These are phyloP conservation scores for Muschampia plurimacula DNA, from an alignment of 2,888 invertebrate genomes.

Conservation along the genomic window DNA sequence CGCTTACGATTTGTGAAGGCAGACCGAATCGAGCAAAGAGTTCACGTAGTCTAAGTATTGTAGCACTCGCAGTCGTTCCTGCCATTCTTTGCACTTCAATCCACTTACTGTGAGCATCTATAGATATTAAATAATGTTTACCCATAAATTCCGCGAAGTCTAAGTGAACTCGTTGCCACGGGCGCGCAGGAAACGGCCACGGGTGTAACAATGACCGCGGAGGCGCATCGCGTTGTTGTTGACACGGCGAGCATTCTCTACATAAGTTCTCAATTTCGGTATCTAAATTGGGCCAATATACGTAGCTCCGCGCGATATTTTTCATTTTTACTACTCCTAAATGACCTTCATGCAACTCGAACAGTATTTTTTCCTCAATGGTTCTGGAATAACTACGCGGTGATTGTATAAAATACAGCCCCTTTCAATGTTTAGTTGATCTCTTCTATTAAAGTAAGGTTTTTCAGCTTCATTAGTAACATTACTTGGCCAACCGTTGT, in stretches of 20 bases:
- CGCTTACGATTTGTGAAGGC: constrained; percentile 47
- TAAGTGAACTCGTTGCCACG: constrained; percentile 45
- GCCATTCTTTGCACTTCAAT: constrained; percentile 45
- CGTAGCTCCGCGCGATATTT: constrained; percentile 43
- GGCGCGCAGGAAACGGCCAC: constrained; percentile 44
- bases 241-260: constrained; percentile 45
- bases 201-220: constrained; percentile 43
- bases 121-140: constrained; percentile 45
- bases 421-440: constrained; percentile 8
- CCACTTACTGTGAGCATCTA: constrained; percentile 49
- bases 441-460: constrained; percentile 13
- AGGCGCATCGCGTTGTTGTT: constrained; percentile 44
- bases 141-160: constrained; percentile 44
- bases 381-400: constrained; percentile 21
- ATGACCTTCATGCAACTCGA: constrained; percentile 39
- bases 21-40: constrained; percentile 48
- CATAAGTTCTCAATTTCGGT: constrained; percentile 43
- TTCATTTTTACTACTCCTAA: constrained; percentile 48
- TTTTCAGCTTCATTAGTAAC: not conserved
- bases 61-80: constrained; percentile 36
- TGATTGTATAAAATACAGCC: constrained; percentile 27
- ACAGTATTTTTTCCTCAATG: constrained; percentile 5
- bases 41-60: constrained; percentile 37
- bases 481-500: constrained; percentile 7
- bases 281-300: constrained; percentile 49